phyloP scores from a whole-genome alignment of 2,888 invertebrate genomes.

The Taphrorychus bicolor region DNA sequence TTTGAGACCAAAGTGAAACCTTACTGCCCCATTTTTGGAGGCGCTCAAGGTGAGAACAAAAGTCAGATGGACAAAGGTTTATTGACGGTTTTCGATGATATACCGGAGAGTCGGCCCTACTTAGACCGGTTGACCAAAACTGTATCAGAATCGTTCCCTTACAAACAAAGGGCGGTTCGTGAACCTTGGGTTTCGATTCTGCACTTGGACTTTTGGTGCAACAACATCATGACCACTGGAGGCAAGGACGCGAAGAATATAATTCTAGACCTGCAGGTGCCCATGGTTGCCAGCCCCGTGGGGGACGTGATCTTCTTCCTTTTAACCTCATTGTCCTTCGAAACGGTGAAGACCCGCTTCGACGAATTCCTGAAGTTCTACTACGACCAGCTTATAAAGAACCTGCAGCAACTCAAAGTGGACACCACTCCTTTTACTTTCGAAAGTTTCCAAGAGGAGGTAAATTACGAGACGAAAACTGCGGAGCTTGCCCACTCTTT shows the following conservation, averaged over 20 bases:
- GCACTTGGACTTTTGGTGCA: slow-evolving; percentile 38
- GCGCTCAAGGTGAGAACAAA: not conserved
- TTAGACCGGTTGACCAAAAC: slow-evolving; percentile 4
- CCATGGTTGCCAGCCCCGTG: slow-evolving; percentile 14
- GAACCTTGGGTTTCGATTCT: slow-evolving; percentile 34
- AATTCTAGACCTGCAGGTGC: slow-evolving; percentile 30
- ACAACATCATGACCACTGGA: slow-evolving; percentile 36
- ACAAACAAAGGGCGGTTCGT: not conserved
- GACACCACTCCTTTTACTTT: slow-evolving; percentile 18
- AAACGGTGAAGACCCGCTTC: slow-evolving; percentile 9
- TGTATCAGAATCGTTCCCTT: not conserved
- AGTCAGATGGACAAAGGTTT: not conserved
- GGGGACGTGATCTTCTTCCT: slow-evolving; percentile 30
- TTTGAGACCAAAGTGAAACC: slow-evolving; percentile 27
- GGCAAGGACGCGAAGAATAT: slow-evolving; percentile 19
- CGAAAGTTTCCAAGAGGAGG: slow-evolving; percentile 24
- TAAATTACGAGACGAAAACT: slow-evolving; percentile 2
- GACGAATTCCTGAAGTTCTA: slow-evolving; percentile 31
- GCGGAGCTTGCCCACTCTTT: slow-evolving; percentile 21
- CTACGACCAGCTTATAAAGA: slow-evolving; percentile 26
- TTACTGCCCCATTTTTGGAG: slow-evolving; percentile 9
- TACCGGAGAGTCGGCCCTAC: slow-evolving; percentile 7
- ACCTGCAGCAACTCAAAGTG: slow-evolving; percentile 24
- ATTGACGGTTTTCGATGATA: not conserved
- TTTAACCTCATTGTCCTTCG: slow-evolving; percentile 19